Evolutionary conservation across 2,888 invertebrate genomes (phyloP), one percentile per base, ranked within the genome.

Genomic region (Drosophila borborema): DNA sequence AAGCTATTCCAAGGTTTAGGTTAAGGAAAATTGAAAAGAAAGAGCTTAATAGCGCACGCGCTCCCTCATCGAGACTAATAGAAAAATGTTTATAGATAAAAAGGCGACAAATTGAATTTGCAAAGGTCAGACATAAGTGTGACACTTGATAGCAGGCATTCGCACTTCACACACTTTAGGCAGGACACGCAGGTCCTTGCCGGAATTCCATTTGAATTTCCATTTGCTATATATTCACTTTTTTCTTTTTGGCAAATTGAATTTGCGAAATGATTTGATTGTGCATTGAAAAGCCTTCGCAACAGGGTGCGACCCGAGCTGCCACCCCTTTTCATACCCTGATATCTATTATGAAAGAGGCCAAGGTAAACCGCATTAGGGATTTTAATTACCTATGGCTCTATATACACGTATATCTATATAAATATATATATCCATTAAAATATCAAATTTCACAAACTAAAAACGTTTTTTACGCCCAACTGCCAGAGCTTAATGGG

Each of bases 61-160:
- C 74, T 55, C 54, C 56, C 54, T 55, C 9, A 38, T 36, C n/a
- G 60, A 64, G 80, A 63, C 84, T 92, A 91, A 92, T 91, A 90
- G 91, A 90, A 85, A 90, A 90, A 91, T 91, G 81, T 86, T 91
- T 89, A 72, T 90, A 90, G 91, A 85, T 90, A 91, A 86, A 92
- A 89, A 91, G 90, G 85, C 75, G 89, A 85, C 85, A 91, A 91
- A 91, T 92, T 92, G 80, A 91, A 92, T 91, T 92, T 92, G 82
- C 86, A 90, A 91, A 92, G 91, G 92, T 92, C 91, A 92, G 85
- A 90, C 87, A 85, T 81, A 81, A 89, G 86, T 91, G 89, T 64
- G 85, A 88, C 87, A 91, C 91, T 91, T 89, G 88, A 90, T 82
- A 82, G 61, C 86, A 86, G 86, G 85, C 86, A 75, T 77, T 83